Evolutionary conservation across 2,888 invertebrate species (phyloP).

Genomic region (Megamerina dolium): DNA sequence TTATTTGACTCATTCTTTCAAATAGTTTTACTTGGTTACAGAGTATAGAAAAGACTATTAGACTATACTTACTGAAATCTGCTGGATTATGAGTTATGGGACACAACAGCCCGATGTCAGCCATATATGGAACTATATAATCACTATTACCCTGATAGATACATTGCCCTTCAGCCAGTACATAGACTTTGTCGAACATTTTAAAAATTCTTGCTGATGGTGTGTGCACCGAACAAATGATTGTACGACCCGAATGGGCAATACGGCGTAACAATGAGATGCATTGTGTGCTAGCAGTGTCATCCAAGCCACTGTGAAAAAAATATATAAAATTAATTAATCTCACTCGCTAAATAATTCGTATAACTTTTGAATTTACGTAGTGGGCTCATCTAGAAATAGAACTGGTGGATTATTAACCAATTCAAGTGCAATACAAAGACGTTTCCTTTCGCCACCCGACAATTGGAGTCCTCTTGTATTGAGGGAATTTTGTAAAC

Average conservation of each 20-base stretch:
- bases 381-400: slow-evolving; percentile 94
- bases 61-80: slow-evolving; percentile 75
- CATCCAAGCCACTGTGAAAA: slow-evolving; percentile 80
- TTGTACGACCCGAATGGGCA: slow-evolving; percentile 80
- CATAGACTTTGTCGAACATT: slow-evolving; percentile 85
- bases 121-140: slow-evolving; percentile 76
- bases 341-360: background rate
- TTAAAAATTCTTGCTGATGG: slow-evolving; percentile 89
- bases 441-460: slow-evolving; percentile 86
- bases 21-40: too few species aligned
- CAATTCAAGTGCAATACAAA: slow-evolving; percentile 89
- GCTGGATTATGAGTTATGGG: slow-evolving; percentile 93
- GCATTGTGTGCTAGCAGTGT: slow-evolving; percentile 84
- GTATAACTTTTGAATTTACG: too few species aligned
- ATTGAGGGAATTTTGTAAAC: slow-evolving; percentile 65
- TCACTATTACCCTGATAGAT: slow-evolving; percentile 77
- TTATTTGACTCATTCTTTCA: too few species aligned
- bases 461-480: slow-evolving; percentile 72
- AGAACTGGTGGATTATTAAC: slow-evolving; percentile 90
- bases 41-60: background rate
- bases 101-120: slow-evolving; percentile 71
- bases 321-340: slow-evolving; percentile 7
- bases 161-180: slow-evolving; percentile 83
- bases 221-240: slow-evolving; percentile 93
- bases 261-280: slow-evolving; percentile 76